Base-by-base conservation (phyloP, 2,113 vertebrate genomes). In the Typhlomys cinereus region DNA sequence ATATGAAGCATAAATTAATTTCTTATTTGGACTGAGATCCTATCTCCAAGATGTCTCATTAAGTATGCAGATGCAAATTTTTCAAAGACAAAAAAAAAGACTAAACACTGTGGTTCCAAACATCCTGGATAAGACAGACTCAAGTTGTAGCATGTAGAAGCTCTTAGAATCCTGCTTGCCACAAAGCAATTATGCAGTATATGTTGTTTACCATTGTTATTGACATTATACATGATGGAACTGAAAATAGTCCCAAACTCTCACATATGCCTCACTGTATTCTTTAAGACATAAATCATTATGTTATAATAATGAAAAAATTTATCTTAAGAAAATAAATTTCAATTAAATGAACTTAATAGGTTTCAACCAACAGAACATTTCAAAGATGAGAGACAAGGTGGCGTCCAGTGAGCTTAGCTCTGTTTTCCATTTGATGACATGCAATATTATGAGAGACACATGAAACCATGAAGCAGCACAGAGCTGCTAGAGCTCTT, bases 341-440 rank as follows among this genome's bases (percentile, higher is more conserved):
- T 78, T 86, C 64, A 74, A 52, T 91, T 95, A 73, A 90, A 71
- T 74, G 78, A 87, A 90, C 62, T 59, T 82, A 66, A 88, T 85
- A 69, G 27, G 52, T 82, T 70, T 52, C 34, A 66, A 44, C 25
- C 80, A 69, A 87, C 94, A 70, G 80, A 80, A 89, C 11, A 41
- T 66, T 54, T 50, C 52, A 73, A 82, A 78, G 27, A 50, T 81
- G 15, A 36, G 14, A 31, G 46, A 86, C 61, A 48, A 59, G 41
- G 80, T 29, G 10, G 21, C 36, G 67, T 23, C 62, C 34, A 70
- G 74, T 14, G 18, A 86, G 74, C 57, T 39, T 39, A 36, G 41
- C 66, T 88, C 46, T 80, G 17, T 50, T 64, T 73, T 83, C 69
- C 66, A 34, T 27, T 25, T 12, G 34, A 54, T 44, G n/a, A 18